Conservation (phyloP, 2,113 vertebrate genomes). For the Meleagris gallopavo region DNA sequence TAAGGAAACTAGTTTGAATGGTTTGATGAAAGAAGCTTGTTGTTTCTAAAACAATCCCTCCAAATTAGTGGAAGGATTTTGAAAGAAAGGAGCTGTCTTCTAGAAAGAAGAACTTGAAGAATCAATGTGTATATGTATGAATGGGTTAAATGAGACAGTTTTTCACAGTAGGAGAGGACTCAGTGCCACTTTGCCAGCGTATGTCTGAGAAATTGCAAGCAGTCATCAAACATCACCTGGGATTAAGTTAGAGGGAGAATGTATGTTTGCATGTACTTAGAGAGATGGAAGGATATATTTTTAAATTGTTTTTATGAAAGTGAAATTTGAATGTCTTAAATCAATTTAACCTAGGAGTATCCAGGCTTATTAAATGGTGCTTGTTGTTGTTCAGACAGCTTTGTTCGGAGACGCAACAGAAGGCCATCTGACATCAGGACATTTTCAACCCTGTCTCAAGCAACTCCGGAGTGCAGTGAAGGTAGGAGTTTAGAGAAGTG, state of each 20-base stretch:
- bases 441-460: not conserved
- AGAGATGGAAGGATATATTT: not conserved
- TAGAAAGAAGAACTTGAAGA: not conserved
- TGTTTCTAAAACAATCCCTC: not conserved
- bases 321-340: not conserved
- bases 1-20: not conserved
- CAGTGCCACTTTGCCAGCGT: not conserved
- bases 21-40: not conserved
- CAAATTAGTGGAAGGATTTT: not conserved
- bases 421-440: not conserved
- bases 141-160: not conserved
- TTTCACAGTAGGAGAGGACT: not conserved
- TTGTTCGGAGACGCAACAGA: not conserved
- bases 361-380: not conserved
- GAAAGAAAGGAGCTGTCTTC: not conserved
- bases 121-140: not conserved
- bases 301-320: not conserved
- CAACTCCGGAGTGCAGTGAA: not conserved
- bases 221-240: fast-evolving
- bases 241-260: not conserved
- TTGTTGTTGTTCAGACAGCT: not conserved
- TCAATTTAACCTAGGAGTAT: not conserved
- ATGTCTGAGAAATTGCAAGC: not conserved
- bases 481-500: not conserved
- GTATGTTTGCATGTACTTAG: not conserved